A percentile compares a stretch with the other conserved stretches of the same genome.
Evolutionary conservation across 2,113 vertebrate genomes (phyloP).

Genomic region (Chauna torquata): DNA sequence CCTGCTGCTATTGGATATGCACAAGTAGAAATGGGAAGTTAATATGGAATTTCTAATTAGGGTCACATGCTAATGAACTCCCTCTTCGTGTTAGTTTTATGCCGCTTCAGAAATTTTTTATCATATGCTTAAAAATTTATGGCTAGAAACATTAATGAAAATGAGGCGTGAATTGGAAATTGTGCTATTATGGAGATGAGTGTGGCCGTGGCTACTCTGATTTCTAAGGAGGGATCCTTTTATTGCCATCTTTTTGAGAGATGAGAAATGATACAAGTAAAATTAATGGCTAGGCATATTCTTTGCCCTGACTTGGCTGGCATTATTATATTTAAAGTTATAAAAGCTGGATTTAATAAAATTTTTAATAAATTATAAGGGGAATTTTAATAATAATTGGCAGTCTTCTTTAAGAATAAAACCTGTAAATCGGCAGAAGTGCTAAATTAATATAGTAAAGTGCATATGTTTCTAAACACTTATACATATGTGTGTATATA

Average conservation of each 20-base stretch:
- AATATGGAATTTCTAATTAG: constrained; percentile 90
- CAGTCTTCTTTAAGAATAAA: constrained; percentile 61
- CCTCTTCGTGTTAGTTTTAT: constrained; percentile 87
- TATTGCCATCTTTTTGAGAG: constrained; percentile 75
- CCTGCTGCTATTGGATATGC: constrained; percentile 67
- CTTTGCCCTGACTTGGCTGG: constrained; percentile 57
- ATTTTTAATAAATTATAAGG: constrained; percentile 81
- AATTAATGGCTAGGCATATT: constrained; percentile 73
- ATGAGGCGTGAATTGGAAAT: constrained; percentile 88
- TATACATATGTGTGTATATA: background rate
- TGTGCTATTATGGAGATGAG: constrained; percentile 85
- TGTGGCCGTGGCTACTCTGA: constrained; percentile 70
- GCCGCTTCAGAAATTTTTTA: constrained; percentile 89
- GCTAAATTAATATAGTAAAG: background rate
- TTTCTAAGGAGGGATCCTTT: constrained; percentile 81
- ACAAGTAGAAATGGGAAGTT: constrained; percentile 72
- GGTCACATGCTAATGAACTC: constrained; percentile 85
- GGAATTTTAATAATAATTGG: constrained; percentile 74
- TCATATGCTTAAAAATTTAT: constrained; percentile 91
- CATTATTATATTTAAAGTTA: constrained; percentile 74
- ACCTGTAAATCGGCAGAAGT: constrained; percentile 32
- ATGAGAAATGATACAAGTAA: constrained; percentile 71
- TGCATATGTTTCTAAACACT: background rate
- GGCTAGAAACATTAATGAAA: constrained; percentile 88
- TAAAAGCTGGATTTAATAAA: constrained; percentile 80